Evolutionary conservation across 2,888 invertebrate species (phyloP).

Genomic region (Nymphalis polychloros): DNA sequence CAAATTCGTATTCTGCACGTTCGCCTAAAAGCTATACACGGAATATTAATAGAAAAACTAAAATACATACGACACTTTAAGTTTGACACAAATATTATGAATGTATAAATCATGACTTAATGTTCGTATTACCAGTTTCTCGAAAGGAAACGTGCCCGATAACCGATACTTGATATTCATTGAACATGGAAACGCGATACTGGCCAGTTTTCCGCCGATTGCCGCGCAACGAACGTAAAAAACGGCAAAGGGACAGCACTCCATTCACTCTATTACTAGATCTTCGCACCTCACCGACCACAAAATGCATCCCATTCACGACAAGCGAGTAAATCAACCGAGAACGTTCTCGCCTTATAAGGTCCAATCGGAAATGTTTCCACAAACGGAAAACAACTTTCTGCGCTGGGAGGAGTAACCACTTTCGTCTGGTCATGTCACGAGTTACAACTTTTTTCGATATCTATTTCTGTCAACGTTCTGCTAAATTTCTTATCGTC

Average conservation of each 20-base stretch:
- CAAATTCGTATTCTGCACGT: background rate
- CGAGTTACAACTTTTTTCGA: slow-evolving; percentile 75
- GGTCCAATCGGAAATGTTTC: slow-evolving; percentile 61
- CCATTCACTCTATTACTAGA: slow-evolving; percentile 71
- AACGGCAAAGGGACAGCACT: slow-evolving; percentile 51
- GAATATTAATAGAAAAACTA: slow-evolving; percentile 19
- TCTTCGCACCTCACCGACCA: slow-evolving; percentile 74
- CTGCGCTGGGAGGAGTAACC: slow-evolving; percentile 69
- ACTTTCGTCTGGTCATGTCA: slow-evolving; percentile 70
- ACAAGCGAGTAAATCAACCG: slow-evolving; percentile 77
- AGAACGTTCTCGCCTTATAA: slow-evolving; percentile 60
- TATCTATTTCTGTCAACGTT: slow-evolving; percentile 68
- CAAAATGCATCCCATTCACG: slow-evolving; percentile 78
- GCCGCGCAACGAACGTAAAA: slow-evolving; percentile 42
- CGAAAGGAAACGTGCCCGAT: slow-evolving; percentile 38
- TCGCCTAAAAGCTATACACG: background rate
- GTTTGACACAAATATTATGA: background rate
- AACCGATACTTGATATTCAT: slow-evolving; percentile 41
- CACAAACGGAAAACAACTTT: slow-evolving; percentile 77
- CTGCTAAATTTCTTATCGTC: slow-evolving; percentile 41
- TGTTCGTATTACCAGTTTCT: slow-evolving; percentile 34
- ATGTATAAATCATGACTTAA: slow-evolving; percentile 6
- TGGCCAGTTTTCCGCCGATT: slow-evolving; percentile 52
- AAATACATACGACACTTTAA: background rate
- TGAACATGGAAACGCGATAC: slow-evolving; percentile 53